Conservation (phyloP, 2,888 invertebrate species). For the Tenthredo distinguenda region DNA sequence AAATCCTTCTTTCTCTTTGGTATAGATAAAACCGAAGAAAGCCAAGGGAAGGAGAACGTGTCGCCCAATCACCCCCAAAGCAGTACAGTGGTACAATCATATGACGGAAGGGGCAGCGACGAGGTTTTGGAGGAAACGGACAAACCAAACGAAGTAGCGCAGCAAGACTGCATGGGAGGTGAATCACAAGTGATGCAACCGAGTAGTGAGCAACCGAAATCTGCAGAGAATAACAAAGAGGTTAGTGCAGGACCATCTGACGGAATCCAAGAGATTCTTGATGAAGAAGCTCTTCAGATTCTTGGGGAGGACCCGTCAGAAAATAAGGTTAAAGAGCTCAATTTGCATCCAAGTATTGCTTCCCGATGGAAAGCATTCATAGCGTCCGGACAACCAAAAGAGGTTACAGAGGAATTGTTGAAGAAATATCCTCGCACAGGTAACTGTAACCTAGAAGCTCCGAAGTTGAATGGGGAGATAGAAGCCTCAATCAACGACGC, state of each 20-base stretch:
- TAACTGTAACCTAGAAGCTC: conserved; percentile 54
- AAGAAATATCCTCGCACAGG: conserved; percentile 53
- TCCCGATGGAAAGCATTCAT: conserved; percentile 51
- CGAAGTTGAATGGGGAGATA: conserved; percentile 57
- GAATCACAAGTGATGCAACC: not conserved
- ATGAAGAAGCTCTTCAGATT: conserved; percentile 42
- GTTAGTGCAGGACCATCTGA: not conserved
- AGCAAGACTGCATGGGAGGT: not conserved
- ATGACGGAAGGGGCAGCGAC: not conserved
- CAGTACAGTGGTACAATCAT: not conserved
- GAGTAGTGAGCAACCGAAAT: not conserved
- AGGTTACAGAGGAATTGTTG: conserved; percentile 45
- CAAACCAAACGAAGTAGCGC: not conserved
- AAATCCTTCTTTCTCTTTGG: not conserved
- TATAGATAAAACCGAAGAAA: not conserved
- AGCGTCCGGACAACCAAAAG: conserved; percentile 43
- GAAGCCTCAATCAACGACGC: conserved; percentile 51
- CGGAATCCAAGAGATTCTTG: not conserved
- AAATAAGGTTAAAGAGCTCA: conserved; percentile 46
- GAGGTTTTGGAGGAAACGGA: not conserved
- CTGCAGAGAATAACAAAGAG: not conserved
- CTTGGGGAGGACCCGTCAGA: conserved; percentile 53
- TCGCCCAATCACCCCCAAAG: not conserved
- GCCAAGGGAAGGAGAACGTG: not conserved
- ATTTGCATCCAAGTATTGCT: conserved; percentile 48